Evolutionary conservation across 2,113 vertebrate genomes (phyloP), one percentile per base, ranked within the genome.

Genomic region (Capra hircus): DNA sequence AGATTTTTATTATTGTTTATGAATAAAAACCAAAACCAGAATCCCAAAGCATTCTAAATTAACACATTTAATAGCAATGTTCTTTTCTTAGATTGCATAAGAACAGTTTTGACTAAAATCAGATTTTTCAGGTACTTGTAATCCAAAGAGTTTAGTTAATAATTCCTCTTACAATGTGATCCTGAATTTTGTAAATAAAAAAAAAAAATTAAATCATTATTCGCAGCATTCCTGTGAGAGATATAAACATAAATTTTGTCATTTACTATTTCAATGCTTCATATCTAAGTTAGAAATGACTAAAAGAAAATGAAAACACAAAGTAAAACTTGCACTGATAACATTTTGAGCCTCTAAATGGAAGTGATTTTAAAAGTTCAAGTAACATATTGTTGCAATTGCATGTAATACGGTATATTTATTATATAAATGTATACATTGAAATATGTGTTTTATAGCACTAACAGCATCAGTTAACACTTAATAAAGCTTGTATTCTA

Each of bases 71-170:
- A 89, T 13, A 13, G 28, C 30, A 91, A 45, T 16, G 3, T 52
- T 96, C 48, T 95, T n/a, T 94, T 82, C 62, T 92, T 80, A 92
- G 45, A 48, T n/a, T 45, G 60, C 25, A 48, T 14, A 87, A 94
- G 25, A 71, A 91, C 30, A 91, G 45, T 57, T 95, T 81, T 74
- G 52, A 94, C 6, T 87, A 62, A 93, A 89, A 95, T 97, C 36
- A 78, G 9, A 87, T 71, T 64, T 60, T 11, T 93, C 71, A 80
- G 43, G 45, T 57, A 88, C 53, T 64, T 17, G 21, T 53, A 81
- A 96, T 40, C 60, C 19, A 78, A 80, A 43, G n/a, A 53, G 25
- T 55, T n/a, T 60, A 50, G 59, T 81, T 85, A 97, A 80, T 57
- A 50, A 88, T 60, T 94, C 23, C 13, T 80, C 25, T 67, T 74